Conservation (phyloP, 2,888 invertebrate genomes). For the Hyalella azteca region DNA sequence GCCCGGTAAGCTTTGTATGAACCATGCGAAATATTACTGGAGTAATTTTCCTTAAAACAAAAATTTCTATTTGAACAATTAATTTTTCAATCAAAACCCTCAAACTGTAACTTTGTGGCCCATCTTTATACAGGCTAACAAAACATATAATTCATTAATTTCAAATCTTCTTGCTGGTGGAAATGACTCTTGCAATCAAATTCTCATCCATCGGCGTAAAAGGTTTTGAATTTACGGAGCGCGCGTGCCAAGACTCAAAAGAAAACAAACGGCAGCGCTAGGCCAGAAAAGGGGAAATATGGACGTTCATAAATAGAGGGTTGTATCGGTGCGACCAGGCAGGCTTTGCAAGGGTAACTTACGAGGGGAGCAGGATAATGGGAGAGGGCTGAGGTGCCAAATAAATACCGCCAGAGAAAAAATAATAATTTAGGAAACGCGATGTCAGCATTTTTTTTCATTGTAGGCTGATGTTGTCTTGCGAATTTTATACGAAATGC, state of each 20-base stretch:
- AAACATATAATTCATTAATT: too few species aligned
- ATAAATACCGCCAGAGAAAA: conserved; percentile 30
- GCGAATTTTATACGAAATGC: not conserved
- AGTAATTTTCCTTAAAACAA: too few species aligned
- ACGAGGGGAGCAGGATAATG: conserved; percentile 27
- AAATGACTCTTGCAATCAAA: conserved; percentile 24
- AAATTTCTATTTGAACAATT: too few species aligned
- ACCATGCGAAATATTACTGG: too few species aligned
- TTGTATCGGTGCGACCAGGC: conserved; percentile 37
- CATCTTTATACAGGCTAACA: too few species aligned
- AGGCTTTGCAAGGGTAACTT: conserved; percentile 32
- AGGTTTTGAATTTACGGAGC: conserved; percentile 19
- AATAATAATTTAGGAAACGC: conserved; percentile 34
- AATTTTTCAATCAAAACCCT: too few species aligned
- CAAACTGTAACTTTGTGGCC: too few species aligned
- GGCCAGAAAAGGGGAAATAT: conserved; percentile 33
- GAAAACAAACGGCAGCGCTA: conserved; percentile 28
- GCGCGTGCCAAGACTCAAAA: conserved; percentile 29
- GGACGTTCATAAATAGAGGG: conserved; percentile 18
- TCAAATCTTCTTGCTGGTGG: not conserved
- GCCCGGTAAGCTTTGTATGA: too few species aligned
- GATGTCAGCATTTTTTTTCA: conserved; percentile 22
- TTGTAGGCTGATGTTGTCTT: not conserved
- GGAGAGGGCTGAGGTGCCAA: conserved; percentile 32
- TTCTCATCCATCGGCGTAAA: conserved; percentile 17